These are phyloP conservation scores for Pachyseris speciosa DNA, from an alignment of 64 coral and sea anemone species.

Conservation along the genomic window DNA sequence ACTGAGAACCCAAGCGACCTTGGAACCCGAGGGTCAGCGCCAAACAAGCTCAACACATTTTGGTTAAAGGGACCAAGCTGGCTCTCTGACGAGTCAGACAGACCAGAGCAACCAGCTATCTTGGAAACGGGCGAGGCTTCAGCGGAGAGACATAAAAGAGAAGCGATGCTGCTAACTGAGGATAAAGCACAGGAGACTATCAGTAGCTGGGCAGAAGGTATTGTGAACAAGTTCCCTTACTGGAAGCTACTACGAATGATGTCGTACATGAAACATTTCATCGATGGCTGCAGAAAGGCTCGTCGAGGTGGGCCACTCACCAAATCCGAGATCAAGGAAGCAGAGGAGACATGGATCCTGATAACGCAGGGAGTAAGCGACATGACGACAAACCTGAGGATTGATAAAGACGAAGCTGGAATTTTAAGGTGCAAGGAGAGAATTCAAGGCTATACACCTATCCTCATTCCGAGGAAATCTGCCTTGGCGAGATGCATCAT, in stretches of 20 bases:
- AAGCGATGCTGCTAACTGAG: slow-evolving; percentile 3
- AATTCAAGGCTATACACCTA: no score
- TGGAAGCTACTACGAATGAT: slow-evolving; percentile 30
- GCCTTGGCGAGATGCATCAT: no score
- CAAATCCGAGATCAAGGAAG: background rate
- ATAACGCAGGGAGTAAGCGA: no score
- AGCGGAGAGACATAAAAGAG: background rate
- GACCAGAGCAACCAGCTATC: slow-evolving; percentile 12
- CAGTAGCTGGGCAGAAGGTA: background rate
- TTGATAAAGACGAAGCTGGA: no score
- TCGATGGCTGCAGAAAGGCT: background rate
- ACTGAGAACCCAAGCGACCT: slow-evolving; percentile 32
- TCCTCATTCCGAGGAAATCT: no score
- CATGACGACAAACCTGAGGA: no score
- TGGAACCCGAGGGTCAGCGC: slow-evolving; percentile 36
- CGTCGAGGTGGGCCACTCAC: background rate
- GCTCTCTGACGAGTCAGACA: background rate
- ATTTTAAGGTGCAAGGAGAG: no score
- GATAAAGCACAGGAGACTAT: background rate
- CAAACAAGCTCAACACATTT: background rate
- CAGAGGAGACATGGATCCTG: slow-evolving; percentile 4
- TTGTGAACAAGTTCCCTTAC: slow-evolving; percentile 30
- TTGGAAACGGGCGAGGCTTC: background rate
- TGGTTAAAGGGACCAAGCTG: slow-evolving; percentile 42
- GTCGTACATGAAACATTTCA: slow-evolving; percentile 6